Base-by-base conservation (phyloP, 2,888 invertebrate species). In the Dryobotodes eremita region DNA sequence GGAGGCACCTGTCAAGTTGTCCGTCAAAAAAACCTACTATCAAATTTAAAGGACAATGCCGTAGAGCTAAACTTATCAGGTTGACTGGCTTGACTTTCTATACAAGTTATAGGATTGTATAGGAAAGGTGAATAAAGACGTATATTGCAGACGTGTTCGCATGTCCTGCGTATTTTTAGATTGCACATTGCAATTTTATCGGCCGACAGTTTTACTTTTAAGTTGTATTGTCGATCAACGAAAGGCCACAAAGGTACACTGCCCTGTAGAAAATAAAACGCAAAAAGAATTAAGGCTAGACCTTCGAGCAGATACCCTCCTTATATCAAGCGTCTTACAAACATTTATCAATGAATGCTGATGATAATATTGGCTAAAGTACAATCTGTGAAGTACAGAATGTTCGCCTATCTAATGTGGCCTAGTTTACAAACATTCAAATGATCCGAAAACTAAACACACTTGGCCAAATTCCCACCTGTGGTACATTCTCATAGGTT, bases 1-100 rank as follows among this genome's bases (percentile, higher is more conserved):
- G 82, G 77, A 70, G 80, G 75, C 91, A 89, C 89, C 91, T 89
- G 91, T 89, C 89, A 61, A 7, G n/a, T 36, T 31, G 70, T 23
- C 53, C 5, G 46, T 53, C 2, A 26, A 46, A 83, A 81, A 88
- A 82, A 77, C 77, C 23, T n/a, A 65, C 64, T 71, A 36, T 75
- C 69, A 68, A 71, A 80, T 79, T 75, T 57, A 79, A 57, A 76
- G 73, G 75, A 80, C 64, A 75, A 50, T 57, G 48, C 23, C 57
- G n/a, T 71, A 46, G 20, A 20, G 61, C 42, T 15, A 20, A 23
- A 53, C 17, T 36, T 72, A 65, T 74, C 71, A 31, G 17, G n/a
- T 20, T 71, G 73, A 55, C 42, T 74, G 53, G 53, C 6, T 61
- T 26, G 71, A 48, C 65, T 83, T 72, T 76, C 61, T 70, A 66